Conservation (phyloP, 2,113 vertebrate genomes). For the Corynorhinus townsendii region DNA sequence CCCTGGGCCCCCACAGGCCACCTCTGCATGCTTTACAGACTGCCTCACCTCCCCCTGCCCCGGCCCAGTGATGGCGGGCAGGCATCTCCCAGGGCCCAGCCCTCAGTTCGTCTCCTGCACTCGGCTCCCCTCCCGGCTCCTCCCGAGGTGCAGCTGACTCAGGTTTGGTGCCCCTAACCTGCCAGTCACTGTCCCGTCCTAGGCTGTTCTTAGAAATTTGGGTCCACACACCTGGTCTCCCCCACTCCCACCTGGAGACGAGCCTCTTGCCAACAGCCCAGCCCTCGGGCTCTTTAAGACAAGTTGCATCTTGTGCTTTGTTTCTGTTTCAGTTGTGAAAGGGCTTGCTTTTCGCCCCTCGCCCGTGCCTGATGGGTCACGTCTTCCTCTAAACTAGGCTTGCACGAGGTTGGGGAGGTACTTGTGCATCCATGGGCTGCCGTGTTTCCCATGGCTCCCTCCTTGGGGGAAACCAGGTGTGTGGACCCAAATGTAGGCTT, state of each 20-base stretch:
- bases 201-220: not conserved
- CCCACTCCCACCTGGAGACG: fast-evolving
- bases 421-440: not conserved
- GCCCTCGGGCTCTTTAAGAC: no score
- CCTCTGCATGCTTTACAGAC: not conserved
- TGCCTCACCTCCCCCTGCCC: not conserved
- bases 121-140: not conserved
- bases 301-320: not conserved
- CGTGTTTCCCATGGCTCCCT: not conserved
- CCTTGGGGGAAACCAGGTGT: not conserved
- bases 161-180: conserved; percentile 44
- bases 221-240: not conserved
- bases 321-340: not conserved
- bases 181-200: not conserved
- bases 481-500: not conserved
- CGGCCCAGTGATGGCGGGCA: no score
- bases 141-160: not conserved
- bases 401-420: not conserved
- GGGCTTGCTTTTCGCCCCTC: not conserved
- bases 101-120: not conserved
- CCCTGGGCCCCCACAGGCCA: no score
- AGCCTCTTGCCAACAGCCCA: not conserved
- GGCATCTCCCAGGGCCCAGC: not conserved
- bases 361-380: not conserved
- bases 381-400: not conserved